Evolutionary conservation across 2,797 vertebrate genomes (phyloP).

Genomic region (Propithecus deckenii): DNA sequence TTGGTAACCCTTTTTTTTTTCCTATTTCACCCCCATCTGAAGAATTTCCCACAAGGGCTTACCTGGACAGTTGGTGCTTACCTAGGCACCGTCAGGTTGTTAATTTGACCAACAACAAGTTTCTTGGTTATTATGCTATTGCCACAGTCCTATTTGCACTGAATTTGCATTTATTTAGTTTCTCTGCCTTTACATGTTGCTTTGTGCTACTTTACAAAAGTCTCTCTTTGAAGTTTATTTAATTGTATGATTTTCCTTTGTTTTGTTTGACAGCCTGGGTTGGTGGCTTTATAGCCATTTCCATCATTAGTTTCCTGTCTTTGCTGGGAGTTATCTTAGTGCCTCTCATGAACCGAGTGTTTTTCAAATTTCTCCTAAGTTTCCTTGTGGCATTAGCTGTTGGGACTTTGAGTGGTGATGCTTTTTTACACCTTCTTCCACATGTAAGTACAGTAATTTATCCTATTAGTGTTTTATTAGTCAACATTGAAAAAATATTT

Average conservation of each 20-base stretch:
- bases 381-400: slow-evolving; percentile 98
- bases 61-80: background rate
- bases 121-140: background rate
- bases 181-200: background rate
- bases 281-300: slow-evolving; percentile 95
- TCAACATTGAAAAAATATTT: background rate
- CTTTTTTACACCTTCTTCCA: slow-evolving; percentile 97
- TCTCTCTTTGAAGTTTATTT: background rate
- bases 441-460: slow-evolving; percentile 89
- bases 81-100: background rate
- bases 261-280: slow-evolving; percentile 91
- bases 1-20: background rate
- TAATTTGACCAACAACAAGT: background rate
- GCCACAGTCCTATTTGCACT: background rate
- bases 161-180: slow-evolving; percentile 22
- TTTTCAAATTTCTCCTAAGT: slow-evolving; percentile 98
- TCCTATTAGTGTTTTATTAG: slow-evolving; percentile 51
- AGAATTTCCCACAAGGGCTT: background rate
- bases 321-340: slow-evolving; percentile 94
- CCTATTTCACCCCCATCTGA: background rate
- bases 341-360: slow-evolving; percentile 95
- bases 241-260: slow-evolving; percentile 15
- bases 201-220: background rate
- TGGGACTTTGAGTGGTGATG: slow-evolving; percentile 96
- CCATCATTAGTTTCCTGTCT: slow-evolving; percentile 95